phyloP scores from a whole-genome alignment of 2,888 invertebrate species.

The Chrysomela aeneicollis region DNA sequence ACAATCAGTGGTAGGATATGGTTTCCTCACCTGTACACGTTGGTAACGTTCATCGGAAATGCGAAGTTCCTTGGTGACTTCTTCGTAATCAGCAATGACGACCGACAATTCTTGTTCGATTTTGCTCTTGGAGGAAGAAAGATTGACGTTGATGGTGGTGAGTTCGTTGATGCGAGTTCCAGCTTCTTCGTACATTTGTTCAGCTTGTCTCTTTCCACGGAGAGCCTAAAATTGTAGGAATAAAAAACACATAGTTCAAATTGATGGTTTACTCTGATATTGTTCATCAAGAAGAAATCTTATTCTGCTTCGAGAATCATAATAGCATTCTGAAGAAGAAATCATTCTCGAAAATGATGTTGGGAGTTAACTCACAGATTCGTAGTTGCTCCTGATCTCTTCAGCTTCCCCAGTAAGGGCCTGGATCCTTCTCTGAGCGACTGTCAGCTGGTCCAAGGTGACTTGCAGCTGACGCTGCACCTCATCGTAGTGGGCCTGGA shows the following conservation, averaged over 20 bases:
- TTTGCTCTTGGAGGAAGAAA: constrained; percentile 93
- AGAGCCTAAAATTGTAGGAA: constrained; percentile 70
- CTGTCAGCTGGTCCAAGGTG: constrained; percentile 91
- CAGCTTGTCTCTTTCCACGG: constrained; percentile 89
- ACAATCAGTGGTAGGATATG: background rate
- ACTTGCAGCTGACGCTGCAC: constrained; percentile 95
- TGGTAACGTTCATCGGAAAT: constrained; percentile 94
- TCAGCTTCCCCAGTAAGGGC: constrained; percentile 94
- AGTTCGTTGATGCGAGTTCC: constrained; percentile 92
- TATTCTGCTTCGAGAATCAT: too few relatives aligned
- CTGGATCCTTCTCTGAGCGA: constrained; percentile 90
- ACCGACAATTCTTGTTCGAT: constrained; percentile 92
- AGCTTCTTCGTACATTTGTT: constrained; percentile 91
- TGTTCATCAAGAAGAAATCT: too few relatives aligned
- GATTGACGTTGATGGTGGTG: constrained; percentile 93
- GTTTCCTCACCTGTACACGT: constrained; percentile 74
- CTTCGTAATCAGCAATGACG: constrained; percentile 96
- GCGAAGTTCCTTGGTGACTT: constrained; percentile 94
- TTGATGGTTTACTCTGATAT: too few relatives aligned
- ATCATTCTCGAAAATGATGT: background rate
- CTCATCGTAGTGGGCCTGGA: constrained; percentile 96
- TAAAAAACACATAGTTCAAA: too few relatives aligned
- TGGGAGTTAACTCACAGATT: constrained; percentile 75
- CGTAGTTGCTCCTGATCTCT: constrained; percentile 92
- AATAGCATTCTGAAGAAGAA: too few relatives aligned